Evolutionary conservation across 2,797 vertebrate genomes (phyloP).

Genomic region (Mareca penelope): DNA sequence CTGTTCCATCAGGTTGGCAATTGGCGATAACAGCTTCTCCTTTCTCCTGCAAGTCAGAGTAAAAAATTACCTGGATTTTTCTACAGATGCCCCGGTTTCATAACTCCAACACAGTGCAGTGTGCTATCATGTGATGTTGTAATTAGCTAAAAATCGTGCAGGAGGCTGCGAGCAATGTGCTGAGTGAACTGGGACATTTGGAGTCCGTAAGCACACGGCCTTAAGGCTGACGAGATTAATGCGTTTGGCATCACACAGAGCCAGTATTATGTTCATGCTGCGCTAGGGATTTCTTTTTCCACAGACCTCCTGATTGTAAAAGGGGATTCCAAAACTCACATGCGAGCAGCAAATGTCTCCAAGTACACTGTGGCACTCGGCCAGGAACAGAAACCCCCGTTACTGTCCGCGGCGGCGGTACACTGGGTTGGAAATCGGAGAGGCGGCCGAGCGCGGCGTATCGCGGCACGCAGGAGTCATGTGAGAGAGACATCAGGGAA

Average conservation of each 20-base stretch:
- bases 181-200: constrained; percentile 24
- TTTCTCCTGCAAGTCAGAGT: neutral
- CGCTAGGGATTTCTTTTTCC: constrained; percentile 74
- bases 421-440: constrained; percentile 53
- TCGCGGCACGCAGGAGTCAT: constrained; percentile 61
- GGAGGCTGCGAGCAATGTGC: neutral
- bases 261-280: constrained; percentile 69
- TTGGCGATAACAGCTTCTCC: neutral
- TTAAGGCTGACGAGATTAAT: constrained; percentile 43
- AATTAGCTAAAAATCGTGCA: constrained; percentile 17
- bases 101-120: neutral
- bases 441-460: constrained; percentile 10
- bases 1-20: neutral
- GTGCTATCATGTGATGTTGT: neutral
- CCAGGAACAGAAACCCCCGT: constrained; percentile 61
- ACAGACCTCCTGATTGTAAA: constrained; percentile 70
- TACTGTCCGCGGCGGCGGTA: constrained; percentile 34
- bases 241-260: constrained; percentile 41
- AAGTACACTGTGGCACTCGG: constrained; percentile 66
- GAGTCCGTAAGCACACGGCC: constrained; percentile 34
- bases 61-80: neutral
- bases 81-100: neutral
- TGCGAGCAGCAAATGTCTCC: constrained; percentile 69
- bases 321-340: constrained; percentile 78
- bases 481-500: constrained; percentile 70